Conservation (phyloP, 2,797 vertebrate genomes). For the Pseudochromis fuscus region DNA sequence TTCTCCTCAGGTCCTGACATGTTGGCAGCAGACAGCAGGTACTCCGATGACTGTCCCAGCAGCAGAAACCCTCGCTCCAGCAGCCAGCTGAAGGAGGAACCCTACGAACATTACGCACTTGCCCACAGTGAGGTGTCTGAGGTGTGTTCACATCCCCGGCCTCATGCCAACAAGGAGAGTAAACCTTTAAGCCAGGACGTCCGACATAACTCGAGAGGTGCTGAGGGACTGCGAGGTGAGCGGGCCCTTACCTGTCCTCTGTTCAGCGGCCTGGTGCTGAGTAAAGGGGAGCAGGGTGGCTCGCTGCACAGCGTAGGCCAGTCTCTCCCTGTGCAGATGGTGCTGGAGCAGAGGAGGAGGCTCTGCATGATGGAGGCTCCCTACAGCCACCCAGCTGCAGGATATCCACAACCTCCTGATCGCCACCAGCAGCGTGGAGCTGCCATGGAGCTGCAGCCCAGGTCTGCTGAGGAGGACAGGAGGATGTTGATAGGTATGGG, state of each 20-base stretch:
- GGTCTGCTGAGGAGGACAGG: constrained; percentile 72
- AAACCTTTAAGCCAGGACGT: constrained; percentile 77
- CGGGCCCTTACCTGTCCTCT: constrained; percentile 70
- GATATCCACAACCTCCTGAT: constrained; percentile 60
- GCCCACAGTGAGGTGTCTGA: constrained; percentile 73
- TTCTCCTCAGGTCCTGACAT: constrained; percentile 71
- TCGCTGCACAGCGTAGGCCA: constrained; percentile 78
- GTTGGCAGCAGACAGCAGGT: constrained; percentile 67
- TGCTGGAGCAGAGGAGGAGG: constrained; percentile 85
- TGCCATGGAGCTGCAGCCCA: constrained; percentile 64
- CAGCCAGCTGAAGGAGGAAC: constrained; percentile 85
- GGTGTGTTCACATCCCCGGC: constrained; percentile 56
- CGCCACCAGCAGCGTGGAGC: constrained; percentile 42
- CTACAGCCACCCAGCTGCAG: constrained; percentile 66
- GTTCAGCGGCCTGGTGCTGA: constrained; percentile 74
- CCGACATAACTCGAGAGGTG: constrained; percentile 52
- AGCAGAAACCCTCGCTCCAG: constrained; percentile 71
- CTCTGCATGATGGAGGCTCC: constrained; percentile 84
- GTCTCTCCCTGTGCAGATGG: constrained; percentile 83
- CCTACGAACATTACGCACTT: constrained; percentile 69
- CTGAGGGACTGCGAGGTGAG: constrained; percentile 46
- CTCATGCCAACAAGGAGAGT: constrained; percentile 75
- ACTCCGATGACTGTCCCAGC: constrained; percentile 74
- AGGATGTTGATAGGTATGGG: constrained; percentile 69
- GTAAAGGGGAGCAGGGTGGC: constrained; percentile 83